Conservation (phyloP, 2,888 invertebrate species). For the Hydrotaea diabolus region DNA sequence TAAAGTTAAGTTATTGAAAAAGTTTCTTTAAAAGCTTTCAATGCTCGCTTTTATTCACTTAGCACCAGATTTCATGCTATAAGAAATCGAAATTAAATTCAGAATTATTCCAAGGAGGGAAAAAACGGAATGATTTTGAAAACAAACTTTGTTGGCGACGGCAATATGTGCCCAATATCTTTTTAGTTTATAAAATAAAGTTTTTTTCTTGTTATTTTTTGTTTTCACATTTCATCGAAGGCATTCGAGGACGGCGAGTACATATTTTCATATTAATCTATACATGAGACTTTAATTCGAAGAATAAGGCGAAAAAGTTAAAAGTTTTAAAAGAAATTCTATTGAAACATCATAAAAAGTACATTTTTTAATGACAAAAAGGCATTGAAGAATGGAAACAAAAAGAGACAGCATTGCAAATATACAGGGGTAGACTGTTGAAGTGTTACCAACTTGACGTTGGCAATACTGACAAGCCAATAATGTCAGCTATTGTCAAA, state of each 20-base stretch:
- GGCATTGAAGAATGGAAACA: too few species aligned
- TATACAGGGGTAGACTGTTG: too few species aligned
- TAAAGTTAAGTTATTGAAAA: slow-evolving; percentile 62
- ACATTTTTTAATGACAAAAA: too few species aligned
- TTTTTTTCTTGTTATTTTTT: neutral
- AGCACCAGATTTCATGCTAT: slow-evolving; percentile 2
- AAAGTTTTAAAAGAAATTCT: neutral
- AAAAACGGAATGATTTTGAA: neutral
- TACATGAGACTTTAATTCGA: neutral
- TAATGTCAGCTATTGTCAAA: too few species aligned
- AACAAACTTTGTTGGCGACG: slow-evolving; percentile 10
- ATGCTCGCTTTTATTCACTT: slow-evolving; percentile 39
- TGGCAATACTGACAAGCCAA: too few species aligned
- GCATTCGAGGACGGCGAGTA: neutral
- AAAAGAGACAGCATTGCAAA: too few species aligned
- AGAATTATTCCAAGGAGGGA: neutral
- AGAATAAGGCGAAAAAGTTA: neutral
- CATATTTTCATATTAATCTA: too few species aligned
- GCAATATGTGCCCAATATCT: slow-evolving; percentile 23
- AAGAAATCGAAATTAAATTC: slow-evolving; percentile 29
- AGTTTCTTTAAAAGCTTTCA: slow-evolving; percentile 48
- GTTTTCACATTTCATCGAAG: slow-evolving; percentile 5
- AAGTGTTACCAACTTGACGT: too few species aligned
- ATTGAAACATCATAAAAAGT: neutral
- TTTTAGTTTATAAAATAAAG: neutral